A percentile compares a stretch with the other conserved stretches of the same genome.
Conservation (phyloP, 2,888 invertebrate genomes). For the Drosophila antonietae region DNA sequence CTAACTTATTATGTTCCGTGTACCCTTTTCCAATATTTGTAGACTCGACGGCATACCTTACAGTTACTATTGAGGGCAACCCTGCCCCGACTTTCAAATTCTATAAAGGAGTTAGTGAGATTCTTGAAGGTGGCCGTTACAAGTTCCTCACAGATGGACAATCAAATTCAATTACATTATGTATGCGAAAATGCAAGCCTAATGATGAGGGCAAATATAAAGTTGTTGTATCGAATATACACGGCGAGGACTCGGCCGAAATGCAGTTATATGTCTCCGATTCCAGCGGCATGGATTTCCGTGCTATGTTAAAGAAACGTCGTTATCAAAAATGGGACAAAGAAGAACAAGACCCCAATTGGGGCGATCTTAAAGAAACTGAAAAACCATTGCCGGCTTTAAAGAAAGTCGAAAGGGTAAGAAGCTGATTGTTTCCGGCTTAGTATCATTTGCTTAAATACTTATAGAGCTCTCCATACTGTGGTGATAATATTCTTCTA, state of each 20-base stretch:
- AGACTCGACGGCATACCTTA: constrained; percentile 97
- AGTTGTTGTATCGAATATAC: constrained; percentile 95
- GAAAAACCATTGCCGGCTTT: constrained; percentile 94
- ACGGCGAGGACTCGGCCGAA: constrained; percentile 98
- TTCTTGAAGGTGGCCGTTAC: constrained; percentile 97
- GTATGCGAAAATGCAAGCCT: constrained; percentile 97
- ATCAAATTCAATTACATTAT: constrained; percentile 95
- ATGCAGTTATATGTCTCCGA: constrained; percentile 98
- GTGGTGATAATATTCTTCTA: not conserved
- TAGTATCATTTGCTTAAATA: constrained; percentile 16
- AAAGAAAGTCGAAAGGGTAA: constrained; percentile 97
- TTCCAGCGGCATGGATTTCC: constrained; percentile 99
- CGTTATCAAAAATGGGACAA: constrained; percentile 97
- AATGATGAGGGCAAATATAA: constrained; percentile 99
- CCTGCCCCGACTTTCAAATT: constrained; percentile 98
- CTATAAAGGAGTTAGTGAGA: constrained; percentile 96
- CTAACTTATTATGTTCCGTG: constrained; percentile 8
- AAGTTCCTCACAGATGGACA: constrained; percentile 98
- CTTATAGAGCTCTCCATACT: constrained; percentile 15
- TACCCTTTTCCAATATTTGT: constrained; percentile 31
- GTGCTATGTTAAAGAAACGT: constrained; percentile 98
- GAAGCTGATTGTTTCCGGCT: constrained; percentile 54
- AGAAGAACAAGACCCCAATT: constrained; percentile 96
- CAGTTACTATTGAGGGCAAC: constrained; percentile 96
- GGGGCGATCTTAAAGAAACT: constrained; percentile 96